Base-by-base conservation (phyloP, 1,140 invertebrate genomes). In the Habropoda laboriosa region DNA sequence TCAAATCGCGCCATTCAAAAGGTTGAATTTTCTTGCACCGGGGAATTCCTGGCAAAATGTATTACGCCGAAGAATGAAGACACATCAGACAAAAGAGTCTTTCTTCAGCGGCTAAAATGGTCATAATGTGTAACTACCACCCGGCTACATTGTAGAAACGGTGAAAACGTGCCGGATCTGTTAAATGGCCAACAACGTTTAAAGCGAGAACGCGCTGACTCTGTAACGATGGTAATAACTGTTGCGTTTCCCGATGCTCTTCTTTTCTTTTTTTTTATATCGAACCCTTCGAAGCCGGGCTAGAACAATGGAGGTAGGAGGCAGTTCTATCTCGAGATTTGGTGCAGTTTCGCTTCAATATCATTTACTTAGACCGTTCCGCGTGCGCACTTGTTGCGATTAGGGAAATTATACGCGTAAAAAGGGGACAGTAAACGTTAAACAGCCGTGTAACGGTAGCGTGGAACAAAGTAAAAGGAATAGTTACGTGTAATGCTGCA, bases 161-260 rank as follows among this genome's bases (percentile, higher is more conserved):
- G 49, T 30, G 49, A 30, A 30, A 42, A 57, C 68, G 51, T 71
- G 68, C 38, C 51, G 49, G 51, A 57, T 40, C 68, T 21, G 35
- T 40, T 71, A 71, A 71, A 71, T 71, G 68, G 68, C 68, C 49
- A 71, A 40, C 32, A 71, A 55, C 27, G 32, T 71, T 71, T 51
- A 57, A 57, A 42, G 32, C 32, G 24, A 8, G 47, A 24, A 49
- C 18, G 32, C 24, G 35, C 51, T 55, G 35, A 57, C 51, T 71
- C 49, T 42, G 27, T 42, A 71, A 42, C 38, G 51, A 57, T 27
- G 38, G 21, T 71, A 71, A 71, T 71, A 53, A 53, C 49, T 71
- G 35, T 55, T 40, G 51, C 49, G 51, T 57, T 53, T 51, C 49
- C 30, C 30, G 30, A 13, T 63, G 24, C n/a, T 30, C 6, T 10